These are phyloP conservation scores for Heliothis peltigera DNA, from an alignment of 2,888 invertebrate species.

Conservation along the genomic window DNA sequence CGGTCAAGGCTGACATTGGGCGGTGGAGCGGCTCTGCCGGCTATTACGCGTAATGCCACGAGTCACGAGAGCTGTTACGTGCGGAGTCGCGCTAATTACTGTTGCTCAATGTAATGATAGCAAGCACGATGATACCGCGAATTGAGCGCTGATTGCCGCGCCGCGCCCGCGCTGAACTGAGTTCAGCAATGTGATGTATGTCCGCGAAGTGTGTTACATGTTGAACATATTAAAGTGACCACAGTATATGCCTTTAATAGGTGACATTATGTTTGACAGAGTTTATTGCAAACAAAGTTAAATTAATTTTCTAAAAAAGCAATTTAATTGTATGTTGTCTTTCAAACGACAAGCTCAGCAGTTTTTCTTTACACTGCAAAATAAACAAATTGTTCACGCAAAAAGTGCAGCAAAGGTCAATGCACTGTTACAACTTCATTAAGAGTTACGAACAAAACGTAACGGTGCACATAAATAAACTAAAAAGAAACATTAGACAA, in stretches of 20 bases:
- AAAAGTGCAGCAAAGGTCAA: constrained; percentile 42
- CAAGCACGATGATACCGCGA: constrained; percentile 24
- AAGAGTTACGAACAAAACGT: constrained; percentile 41
- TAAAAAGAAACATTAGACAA: constrained; percentile 11
- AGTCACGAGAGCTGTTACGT: constrained; percentile 51
- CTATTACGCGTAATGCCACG: constrained; percentile 44
- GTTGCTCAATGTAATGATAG: constrained; percentile 18
- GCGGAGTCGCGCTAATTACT: constrained; percentile 43
- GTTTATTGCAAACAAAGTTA: no score
- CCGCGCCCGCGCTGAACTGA: not conserved
- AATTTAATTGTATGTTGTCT: no score
- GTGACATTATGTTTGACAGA: no score
- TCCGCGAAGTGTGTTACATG: no score
- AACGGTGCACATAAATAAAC: constrained; percentile 32
- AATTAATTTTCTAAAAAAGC: no score
- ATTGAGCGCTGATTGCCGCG: not conserved
- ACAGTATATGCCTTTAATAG: no score
- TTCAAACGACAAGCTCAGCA: not conserved
- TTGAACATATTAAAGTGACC: no score
- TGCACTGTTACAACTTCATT: constrained; percentile 46
- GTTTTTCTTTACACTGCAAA: constrained; percentile 14
- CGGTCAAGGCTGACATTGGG: constrained; percentile 50
- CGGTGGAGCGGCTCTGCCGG: constrained; percentile 16
- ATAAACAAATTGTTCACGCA: constrained; percentile 6
- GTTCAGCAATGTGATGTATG: not conserved